phyloP scores from a whole-genome alignment of 2,113 vertebrate genomes.

The Nannobrachium achirus region DNA sequence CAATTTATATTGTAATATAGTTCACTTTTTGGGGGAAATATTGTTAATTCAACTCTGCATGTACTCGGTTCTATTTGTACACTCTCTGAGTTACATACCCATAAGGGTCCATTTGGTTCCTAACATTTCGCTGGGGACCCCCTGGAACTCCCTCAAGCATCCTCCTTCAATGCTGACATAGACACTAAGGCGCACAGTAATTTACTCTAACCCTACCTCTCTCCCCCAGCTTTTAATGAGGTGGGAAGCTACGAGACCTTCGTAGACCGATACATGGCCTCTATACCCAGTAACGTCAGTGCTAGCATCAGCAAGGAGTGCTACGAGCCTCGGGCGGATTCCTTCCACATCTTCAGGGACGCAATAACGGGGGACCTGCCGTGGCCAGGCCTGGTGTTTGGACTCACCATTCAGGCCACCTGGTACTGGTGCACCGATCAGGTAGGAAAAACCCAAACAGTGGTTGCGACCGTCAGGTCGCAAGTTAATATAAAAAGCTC shows the following conservation, averaged over 20 bases:
- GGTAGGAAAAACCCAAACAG: conserved; percentile 77
- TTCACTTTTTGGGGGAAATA: too few relatives aligned
- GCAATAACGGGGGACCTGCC: conserved; percentile 86
- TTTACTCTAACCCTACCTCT: background rate
- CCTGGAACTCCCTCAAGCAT: too few relatives aligned
- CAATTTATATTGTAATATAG: too few relatives aligned
- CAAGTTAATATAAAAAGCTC: too few relatives aligned
- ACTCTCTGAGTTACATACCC: too few relatives aligned
- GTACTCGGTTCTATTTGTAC: too few relatives aligned
- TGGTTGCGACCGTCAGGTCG: too few relatives aligned
- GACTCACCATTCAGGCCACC: conserved; percentile 84
- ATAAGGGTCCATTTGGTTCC: too few relatives aligned
- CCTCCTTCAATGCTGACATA: too few relatives aligned
- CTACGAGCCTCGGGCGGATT: conserved; percentile 84
- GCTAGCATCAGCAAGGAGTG: conserved; percentile 56
- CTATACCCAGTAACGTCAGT: conserved; percentile 71
- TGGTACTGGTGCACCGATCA: conserved; percentile 99
- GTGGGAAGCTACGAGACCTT: conserved; percentile 89
- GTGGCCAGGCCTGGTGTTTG: conserved; percentile 92
- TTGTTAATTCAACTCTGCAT: too few relatives aligned
- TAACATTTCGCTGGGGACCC: too few relatives aligned
- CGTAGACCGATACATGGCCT: conserved; percentile 84
- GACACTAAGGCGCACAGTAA: too few relatives aligned
- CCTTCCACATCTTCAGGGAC: conserved; percentile 93
- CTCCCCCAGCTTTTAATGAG: conserved; percentile 82